phyloP scores from a whole-genome alignment of 2,113 vertebrate genomes.

The Coreoperca whiteheadi region DNA sequence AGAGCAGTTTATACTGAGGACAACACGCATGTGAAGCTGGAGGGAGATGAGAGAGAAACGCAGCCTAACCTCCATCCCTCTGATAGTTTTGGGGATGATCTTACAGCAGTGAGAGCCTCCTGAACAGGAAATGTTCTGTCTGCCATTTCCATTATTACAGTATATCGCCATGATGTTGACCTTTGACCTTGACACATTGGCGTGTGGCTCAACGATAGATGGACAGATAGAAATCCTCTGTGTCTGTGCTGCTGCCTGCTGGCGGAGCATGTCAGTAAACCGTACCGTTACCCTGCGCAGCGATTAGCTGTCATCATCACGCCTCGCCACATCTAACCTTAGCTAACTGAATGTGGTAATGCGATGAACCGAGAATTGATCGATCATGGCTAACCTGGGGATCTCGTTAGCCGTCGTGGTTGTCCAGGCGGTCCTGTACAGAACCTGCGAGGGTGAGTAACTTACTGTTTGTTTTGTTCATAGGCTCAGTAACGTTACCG shows the following conservation, averaged over 20 bases:
- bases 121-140: neutral
- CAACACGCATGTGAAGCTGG: neutral
- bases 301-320: conserved; percentile 48
- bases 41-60: no score
- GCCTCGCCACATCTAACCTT: conserved; percentile 50
- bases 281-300: conserved; percentile 2
- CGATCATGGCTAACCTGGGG: conserved; percentile 73
- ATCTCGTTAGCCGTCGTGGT: conserved; percentile 51
- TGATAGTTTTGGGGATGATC: neutral
- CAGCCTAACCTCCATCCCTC: neutral
- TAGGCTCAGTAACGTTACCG: neutral
- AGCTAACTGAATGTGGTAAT: conserved; percentile 43
- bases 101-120: no score
- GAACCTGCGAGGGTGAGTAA: conserved; percentile 67
- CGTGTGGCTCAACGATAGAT: no score
- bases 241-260: conserved; percentile 48
- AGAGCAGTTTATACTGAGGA: no score
- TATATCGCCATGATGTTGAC: neutral
- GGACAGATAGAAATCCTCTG: neutral
- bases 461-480: conserved; percentile 17
- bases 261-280: conserved; percentile 43
- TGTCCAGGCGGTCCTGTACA: conserved; percentile 49
- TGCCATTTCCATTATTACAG: neutral
- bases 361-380: conserved; percentile 66
- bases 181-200: no score